Evolutionary conservation across 2,113 vertebrate genomes (phyloP), one percentile per base, ranked within the genome.

Genomic region (Silurus asotus): DNA sequence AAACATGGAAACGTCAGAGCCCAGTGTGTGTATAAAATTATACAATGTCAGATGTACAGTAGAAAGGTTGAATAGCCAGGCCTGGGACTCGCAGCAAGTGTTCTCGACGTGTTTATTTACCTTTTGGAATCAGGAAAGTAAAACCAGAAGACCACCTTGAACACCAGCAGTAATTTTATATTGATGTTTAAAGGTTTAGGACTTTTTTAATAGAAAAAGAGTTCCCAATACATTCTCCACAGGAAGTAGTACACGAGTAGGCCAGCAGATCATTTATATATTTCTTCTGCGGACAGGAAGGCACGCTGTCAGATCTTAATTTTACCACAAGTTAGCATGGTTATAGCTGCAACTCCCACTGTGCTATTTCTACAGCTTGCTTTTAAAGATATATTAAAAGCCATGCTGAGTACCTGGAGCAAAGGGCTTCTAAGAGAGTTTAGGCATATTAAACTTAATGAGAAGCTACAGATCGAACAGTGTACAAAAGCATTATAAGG

Each of bases 1-100:
- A 90, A 89, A 91, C 90, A 90, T 86, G 81, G 84, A 87, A 90
- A 89, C 23, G 84, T 90, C 89, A 91, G 88, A 89, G 76, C 59
- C 81, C 61, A 25, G 74, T 76, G 82, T 83, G 82, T 86, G 84
- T 85, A 25, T 86, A 72, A 88, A 59, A 53, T 86, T 9, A 84
- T 72, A 90, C 77, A 89, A 90, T 90, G 87, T 62, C 88, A 89
- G 83, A 90, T 89, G 91, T 93, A 90, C 91, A 91, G 89, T 88
- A 90, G 83, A 85, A 85, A 61, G 53, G 87, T 76, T 45, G 9
- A 51, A 76, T 28, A 69, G 62, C 51, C 53, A 25, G 56, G 45
- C 45, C 59, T 82, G 23, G 51, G 72, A 37, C 58, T 55, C 20
- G 45, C 19, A 81, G 69, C 85, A 82, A 76, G 59, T 77, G 80